Evolutionary conservation across 2,888 invertebrate genomes (phyloP), one percentile per base, ranked within the genome.

Genomic region (Liopterus haemorrhoidalis): DNA sequence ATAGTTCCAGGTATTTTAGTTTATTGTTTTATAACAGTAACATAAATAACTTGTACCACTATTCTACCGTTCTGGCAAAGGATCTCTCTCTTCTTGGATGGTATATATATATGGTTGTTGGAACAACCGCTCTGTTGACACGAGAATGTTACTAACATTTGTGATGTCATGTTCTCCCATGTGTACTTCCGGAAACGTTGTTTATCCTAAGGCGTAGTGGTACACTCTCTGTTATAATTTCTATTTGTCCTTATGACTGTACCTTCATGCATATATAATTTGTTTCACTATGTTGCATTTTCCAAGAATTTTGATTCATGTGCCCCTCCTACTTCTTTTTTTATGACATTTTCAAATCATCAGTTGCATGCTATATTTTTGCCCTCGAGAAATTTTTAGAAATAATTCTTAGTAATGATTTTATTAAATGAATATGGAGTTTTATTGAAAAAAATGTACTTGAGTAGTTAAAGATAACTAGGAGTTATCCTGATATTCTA

Each of bases 181-280:
- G 67, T 66, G 67, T 63, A 62, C 66, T 67, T n/a, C 62, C 67
- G 67, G 67, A 67, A 67, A 66, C 65, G 61, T 62, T 62, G 65
- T 61, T 58, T 55, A 54, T 62, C 66, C 64, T 56, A 59, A 64
- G 65, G 65, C 64, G 62, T 58, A 63, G 60, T 58, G 56, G 60
- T 64, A 64, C 61, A 60, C 57, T 64, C 61, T n/a, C n/a, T 54
- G 54, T 53, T 56, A 57, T 56, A 61, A 59, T 59, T 57, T 55
- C 54, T 58, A 57, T 58, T 60, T 57, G 53, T 58, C 57, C 52
- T 36, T 35, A 11, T 44, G 15, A 11, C 39, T 38, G 19, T 40
- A 14, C 27, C 15, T 25, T 25, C 12, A 38, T 18, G 16, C 14
- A 38, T 11, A 30, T 30, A 27, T 20, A 15, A 19, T 36, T 36